Evolutionary conservation across 2,113 vertebrate species (phyloP), one percentile per base, ranked within the genome.

Genomic region (Meleagris gallopavo): DNA sequence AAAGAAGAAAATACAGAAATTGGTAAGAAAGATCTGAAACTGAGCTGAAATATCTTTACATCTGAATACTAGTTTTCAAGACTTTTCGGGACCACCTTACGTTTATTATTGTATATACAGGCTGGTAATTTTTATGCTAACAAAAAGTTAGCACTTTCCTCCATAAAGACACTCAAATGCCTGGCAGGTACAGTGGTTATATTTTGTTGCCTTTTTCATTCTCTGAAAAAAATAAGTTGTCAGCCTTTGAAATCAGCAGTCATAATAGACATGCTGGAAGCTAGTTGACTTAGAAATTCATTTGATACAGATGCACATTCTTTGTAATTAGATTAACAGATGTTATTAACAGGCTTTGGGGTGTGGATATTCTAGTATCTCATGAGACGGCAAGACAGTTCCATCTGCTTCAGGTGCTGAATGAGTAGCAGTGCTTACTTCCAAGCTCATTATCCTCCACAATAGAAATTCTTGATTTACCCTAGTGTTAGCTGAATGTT

Each of bases 281-380:
- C 45, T 43, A 38, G 76, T 24, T 94, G 71, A 82, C 82, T 95
- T 95, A 88, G 75, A 86, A 96, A 94, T 72, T 73, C 5, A 89
- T 87, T 97, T 92, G 76, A 93, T 93, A 65, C 14, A 88, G 46
- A 58, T 91, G 20, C 11, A 79, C 40, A 24, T 67, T 94, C 38
- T 94, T 94, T 65, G 22, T 72, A 93, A 92, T 94, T 92, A 91
- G 13, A 65, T 92, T 88, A 91, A 78, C 41, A 96, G 69, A 52
- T 94, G 38, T 66, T 93, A 78, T 94, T 94, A 92, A 65, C 38
- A 94, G 89, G 55, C 45, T 96, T 94, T 80, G 43, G 43, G 40
- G 30, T 81, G 74, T 91, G 34, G 9, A 50, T 80, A 60, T 79
- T 89, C 46, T 78, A 65, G 60, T 82, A 76, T 71, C 65, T 91